Evolutionary conservation across 2,888 invertebrate species (phyloP).

Genomic region (Drosophila suboccidentalis): DNA sequence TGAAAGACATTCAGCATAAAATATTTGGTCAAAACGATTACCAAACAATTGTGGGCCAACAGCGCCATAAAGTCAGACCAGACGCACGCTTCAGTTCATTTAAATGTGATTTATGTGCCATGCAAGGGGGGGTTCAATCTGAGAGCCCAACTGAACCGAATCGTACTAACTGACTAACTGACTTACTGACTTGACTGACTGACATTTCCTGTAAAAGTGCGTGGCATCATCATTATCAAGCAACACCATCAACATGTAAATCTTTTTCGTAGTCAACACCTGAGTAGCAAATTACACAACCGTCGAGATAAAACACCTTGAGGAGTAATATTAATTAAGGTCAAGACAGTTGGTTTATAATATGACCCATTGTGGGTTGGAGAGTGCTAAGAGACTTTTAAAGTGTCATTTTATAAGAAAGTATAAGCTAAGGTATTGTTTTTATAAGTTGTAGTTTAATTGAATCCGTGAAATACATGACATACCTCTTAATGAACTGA

Average conservation of each 20-base stretch:
- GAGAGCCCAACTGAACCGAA: slow-evolving; percentile 17
- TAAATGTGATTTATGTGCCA: slow-evolving; percentile 65
- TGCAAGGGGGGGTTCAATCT: slow-evolving; percentile 28
- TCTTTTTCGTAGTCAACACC: background rate
- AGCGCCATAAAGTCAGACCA: slow-evolving; percentile 45
- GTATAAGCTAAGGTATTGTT: no score
- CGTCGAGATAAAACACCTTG: background rate
- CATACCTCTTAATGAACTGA: no score
- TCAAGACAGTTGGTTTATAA: background rate
- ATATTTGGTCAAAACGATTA: slow-evolving; percentile 69
- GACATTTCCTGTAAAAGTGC: slow-evolving; percentile 57
- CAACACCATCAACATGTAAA: slow-evolving; percentile 13
- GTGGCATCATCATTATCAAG: slow-evolving; percentile 31
- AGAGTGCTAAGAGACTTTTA: no score
- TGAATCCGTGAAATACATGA: no score
- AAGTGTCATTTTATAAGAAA: background rate
- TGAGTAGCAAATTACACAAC: slow-evolving; percentile 35
- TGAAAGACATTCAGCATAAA: slow-evolving; percentile 36
- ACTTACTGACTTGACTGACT: slow-evolving; percentile 28
- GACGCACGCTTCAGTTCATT: slow-evolving; percentile 67
- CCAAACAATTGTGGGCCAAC: slow-evolving; percentile 60
- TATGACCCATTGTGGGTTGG: background rate
- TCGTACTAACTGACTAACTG: slow-evolving; percentile 8
- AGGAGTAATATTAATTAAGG: background rate
- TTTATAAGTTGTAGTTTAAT: no score